phyloP scores from a whole-genome alignment of 2,113 vertebrate genomes.

The Campylomormyrus tamandua region DNA sequence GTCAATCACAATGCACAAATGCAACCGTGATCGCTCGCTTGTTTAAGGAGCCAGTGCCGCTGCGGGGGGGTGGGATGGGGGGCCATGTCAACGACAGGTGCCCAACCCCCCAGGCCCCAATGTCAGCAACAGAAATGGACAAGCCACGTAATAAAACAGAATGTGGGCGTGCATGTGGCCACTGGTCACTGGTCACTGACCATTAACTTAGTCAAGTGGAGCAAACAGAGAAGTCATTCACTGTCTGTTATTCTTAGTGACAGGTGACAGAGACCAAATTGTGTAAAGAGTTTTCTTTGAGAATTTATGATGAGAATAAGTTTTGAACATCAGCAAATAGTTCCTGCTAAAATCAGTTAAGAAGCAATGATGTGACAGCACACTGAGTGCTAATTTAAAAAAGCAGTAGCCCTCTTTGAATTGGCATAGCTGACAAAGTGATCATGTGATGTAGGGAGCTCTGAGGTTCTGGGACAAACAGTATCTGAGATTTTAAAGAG shows the following conservation, averaged over 20 bases:
- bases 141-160: neutral
- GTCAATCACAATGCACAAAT: slow-evolving; percentile 48
- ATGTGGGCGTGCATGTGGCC: neutral
- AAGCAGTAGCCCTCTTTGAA: neutral
- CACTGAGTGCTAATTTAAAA: neutral
- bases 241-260: neutral
- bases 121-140: neutral
- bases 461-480: neutral
- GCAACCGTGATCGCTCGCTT: slow-evolving; percentile 30
- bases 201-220: neutral
- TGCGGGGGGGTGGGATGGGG: neutral
- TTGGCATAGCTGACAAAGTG: neutral
- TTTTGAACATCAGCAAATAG: neutral
- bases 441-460: neutral
- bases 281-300: neutral
- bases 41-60: slow-evolving; percentile 42
- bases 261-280: neutral
- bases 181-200: neutral
- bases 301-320: neutral
- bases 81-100: slow-evolving; percentile 1
- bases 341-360: neutral
- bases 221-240: neutral
- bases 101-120: slow-evolving; percentile 10
- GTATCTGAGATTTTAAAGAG: neutral
- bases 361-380: neutral